Base-by-base conservation (phyloP, 2,113 vertebrate species). In the Cepphus grylle region DNA sequence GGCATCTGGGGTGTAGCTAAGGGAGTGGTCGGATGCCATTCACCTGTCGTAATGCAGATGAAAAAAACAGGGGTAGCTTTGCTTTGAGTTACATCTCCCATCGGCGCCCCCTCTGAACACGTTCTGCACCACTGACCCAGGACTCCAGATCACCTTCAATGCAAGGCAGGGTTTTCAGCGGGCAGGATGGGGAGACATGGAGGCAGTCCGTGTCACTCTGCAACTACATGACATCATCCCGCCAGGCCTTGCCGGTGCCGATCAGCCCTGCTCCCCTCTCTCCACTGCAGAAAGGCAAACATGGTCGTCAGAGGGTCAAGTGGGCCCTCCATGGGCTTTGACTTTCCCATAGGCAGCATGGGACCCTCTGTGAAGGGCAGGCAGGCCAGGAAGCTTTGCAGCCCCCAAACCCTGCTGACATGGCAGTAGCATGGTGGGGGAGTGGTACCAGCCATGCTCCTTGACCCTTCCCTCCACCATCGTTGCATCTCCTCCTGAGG, bases 291-390 rank as follows among this genome's bases (percentile, higher is more conserved):
- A 12, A 40, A 27, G 21, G 27, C 6, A 7, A 18, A 15, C 4
- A 2, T 0, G 14, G 70, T 63, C 83, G 30, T 3, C 66, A 27
- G 23, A 1, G 0, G 29, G 8, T n/a, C 18, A 26, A 7, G 19
- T 0, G 12, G 52, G 52, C 34, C 80, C 34, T 45, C 38, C 11
- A 0, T 2, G 25, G 66, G 52, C 62, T 71, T 58, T 58, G 47
- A 11, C 18, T 34, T 59, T 53, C 16, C 65, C 0, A 0, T 3
- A 38, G 52, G 61, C 38, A 59, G 30, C 47, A 21, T 6, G 6
- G 32, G 26, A 50, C 16, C 13, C 25, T 77, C n/a, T 0, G 0
- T 11, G 49, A 61, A 78, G 29, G 47, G 47, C 36, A 53, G 15
- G 25, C 1, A 1, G 27, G 34, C 21, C 25, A n/a, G 38, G 14